These are phyloP conservation scores for Umimayanthus kanabou DNA, from an alignment of 92 coral and sea anemone species.

Conservation along the genomic window DNA sequence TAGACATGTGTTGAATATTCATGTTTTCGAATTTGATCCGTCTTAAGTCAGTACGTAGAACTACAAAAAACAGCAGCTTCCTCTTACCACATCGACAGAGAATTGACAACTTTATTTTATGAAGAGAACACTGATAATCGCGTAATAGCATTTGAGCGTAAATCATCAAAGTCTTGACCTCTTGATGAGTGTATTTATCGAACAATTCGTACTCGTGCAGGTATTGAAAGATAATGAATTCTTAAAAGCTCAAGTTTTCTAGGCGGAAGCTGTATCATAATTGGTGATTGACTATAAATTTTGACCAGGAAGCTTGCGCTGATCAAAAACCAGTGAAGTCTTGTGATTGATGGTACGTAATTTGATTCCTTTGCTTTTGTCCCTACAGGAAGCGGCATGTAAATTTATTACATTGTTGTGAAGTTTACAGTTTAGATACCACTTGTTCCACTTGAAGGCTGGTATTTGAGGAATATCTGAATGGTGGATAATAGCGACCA, in stretches of 20 bases:
- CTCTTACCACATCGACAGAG: background rate
- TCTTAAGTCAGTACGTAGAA: background rate
- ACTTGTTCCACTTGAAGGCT: background rate
- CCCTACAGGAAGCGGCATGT: background rate
- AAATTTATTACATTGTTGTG: constrained; percentile 2
- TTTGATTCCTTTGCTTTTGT: background rate
- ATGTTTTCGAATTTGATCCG: background rate
- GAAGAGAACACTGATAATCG: background rate
- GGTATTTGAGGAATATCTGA: background rate
- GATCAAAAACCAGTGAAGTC: background rate
- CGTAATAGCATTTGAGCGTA: background rate
- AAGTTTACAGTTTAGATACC: constrained; percentile 1
- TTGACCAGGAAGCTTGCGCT: background rate
- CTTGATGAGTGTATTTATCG: constrained; percentile 14
- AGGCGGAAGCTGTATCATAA: background rate
- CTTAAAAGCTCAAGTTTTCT: background rate
- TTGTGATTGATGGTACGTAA: background rate
- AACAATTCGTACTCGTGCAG: background rate
- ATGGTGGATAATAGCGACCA: constrained; percentile 27
- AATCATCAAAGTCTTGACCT: background rate
- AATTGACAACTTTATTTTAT: background rate
- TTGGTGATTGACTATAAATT: background rate
- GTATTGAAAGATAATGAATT: background rate
- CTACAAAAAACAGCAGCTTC: background rate
- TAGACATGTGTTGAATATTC: background rate